Evolutionary conservation across 2,888 invertebrate genomes (phyloP).

Genomic region (Drosophila crucigera): DNA sequence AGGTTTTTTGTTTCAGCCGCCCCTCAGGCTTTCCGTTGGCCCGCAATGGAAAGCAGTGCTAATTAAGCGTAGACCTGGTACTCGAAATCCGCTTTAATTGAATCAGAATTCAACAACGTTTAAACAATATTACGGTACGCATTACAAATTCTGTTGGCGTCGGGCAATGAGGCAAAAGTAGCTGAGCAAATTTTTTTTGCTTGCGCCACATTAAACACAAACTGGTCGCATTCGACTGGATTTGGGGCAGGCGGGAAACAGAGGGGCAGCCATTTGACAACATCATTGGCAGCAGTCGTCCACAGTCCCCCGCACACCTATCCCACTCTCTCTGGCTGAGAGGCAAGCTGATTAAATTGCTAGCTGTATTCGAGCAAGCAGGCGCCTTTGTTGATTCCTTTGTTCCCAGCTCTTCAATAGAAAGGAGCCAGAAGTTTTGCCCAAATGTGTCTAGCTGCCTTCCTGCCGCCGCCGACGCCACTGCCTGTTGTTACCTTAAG

Average conservation of each 20-base stretch:
- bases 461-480: slow-evolving; percentile 17
- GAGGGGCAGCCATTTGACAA: slow-evolving; percentile 68
- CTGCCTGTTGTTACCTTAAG: slow-evolving; percentile 63
- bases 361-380: slow-evolving; percentile 45
- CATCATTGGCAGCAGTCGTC: slow-evolving; percentile 67
- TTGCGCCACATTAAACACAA: slow-evolving; percentile 76
- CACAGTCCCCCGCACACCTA: slow-evolving; percentile 11
- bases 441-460: slow-evolving; percentile 75
- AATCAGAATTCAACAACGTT: slow-evolving; percentile 62
- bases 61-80: slow-evolving; percentile 66
- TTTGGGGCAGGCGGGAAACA: neutral
- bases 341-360: slow-evolving; percentile 72
- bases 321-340: neutral
- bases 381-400: slow-evolving; percentile 66
- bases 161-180: slow-evolving; percentile 61
- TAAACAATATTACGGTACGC: slow-evolving; percentile 61
- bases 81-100: slow-evolving; percentile 72
- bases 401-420: slow-evolving; percentile 52
- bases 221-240: slow-evolving; percentile 17
- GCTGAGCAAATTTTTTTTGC: slow-evolving; percentile 57
- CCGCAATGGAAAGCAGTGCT: slow-evolving; percentile 41
- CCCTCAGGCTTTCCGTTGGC: slow-evolving; percentile 18
- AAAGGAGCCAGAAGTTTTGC: slow-evolving; percentile 48
- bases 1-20: slow-evolving; percentile 21
- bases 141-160: slow-evolving; percentile 70